Percentiles rank a stretch among this genome's conserved stretches.
Evolutionary conservation across 1,140 invertebrate species (phyloP).

Genomic region (Nephotettix cincticeps): DNA sequence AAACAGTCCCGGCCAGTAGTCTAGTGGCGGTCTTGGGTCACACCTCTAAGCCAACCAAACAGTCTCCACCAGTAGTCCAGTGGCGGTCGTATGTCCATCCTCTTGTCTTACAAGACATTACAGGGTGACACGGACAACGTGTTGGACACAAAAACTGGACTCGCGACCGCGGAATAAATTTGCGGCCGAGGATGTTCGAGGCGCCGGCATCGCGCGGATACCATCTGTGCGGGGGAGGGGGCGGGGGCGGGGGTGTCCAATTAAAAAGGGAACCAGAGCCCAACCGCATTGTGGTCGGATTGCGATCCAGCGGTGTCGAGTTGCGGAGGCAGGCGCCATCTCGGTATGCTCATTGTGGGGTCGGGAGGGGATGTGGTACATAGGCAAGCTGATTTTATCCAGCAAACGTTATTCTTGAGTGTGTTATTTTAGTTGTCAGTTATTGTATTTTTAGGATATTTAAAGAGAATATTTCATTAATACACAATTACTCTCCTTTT

Average conservation of each 20-base stretch:
- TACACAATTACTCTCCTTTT: no score
- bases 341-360: no score
- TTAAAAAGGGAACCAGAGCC: constrained; percentile 1
- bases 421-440: no score
- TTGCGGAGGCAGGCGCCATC: neutral
- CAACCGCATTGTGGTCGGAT: neutral
- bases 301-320: neutral
- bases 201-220: neutral
- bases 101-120: constrained; percentile 2
- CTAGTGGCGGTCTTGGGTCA: no score
- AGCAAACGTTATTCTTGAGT: no score
- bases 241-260: neutral
- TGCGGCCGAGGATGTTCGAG: constrained; percentile 1
- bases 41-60: no score
- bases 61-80: no score
- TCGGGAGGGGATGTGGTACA: no score
- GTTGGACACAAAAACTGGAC: constrained; percentile 3
- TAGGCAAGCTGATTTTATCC: no score
- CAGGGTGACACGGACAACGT: neutral
- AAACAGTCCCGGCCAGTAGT: neutral
- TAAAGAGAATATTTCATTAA: no score
- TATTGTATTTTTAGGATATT: no score
- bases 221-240: neutral
- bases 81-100: no score
- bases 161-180: constrained; percentile 7